Percentiles rank a stretch among this genome's conserved stretches.
These are phyloP conservation scores for Myopa tessellatipennis DNA, from an alignment of 2,888 invertebrate genomes.

Conservation along the genomic window DNA sequence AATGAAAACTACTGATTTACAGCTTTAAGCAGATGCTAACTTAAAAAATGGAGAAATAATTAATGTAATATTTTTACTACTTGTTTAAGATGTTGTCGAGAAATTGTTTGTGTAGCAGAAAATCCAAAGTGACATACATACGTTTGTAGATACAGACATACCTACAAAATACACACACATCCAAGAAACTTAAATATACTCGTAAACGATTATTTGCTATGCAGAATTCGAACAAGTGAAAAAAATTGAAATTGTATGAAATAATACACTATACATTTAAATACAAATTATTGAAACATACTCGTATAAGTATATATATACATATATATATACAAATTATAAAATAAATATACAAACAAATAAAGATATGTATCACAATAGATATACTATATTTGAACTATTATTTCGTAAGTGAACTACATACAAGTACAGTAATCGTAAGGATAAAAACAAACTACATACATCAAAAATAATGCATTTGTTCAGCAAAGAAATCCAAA, in stretches of 20 bases:
- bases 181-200: background rate
- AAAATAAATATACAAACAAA: slow-evolving; percentile 35
- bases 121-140: background rate
- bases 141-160: slow-evolving; percentile 14
- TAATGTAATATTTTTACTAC: background rate
- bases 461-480: slow-evolving; percentile 15
- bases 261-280: slow-evolving; percentile 1
- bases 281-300: slow-evolving; percentile 6
- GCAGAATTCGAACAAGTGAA: background rate
- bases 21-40: slow-evolving; percentile 12
- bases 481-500: slow-evolving; percentile 42
- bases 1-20: slow-evolving; percentile 5
- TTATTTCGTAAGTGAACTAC: slow-evolving; percentile 5
- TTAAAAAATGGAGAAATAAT: background rate
- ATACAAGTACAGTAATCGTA: slow-evolving; percentile 27
- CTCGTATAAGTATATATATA: slow-evolving; percentile 24
- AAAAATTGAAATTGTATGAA: slow-evolving; percentile 20
- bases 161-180: slow-evolving; percentile 6
- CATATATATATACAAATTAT: slow-evolving; percentile 13
- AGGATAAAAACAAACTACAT: slow-evolving; percentile 9
- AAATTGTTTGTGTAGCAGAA: background rate
- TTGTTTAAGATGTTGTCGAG: background rate
- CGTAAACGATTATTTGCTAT: background rate
- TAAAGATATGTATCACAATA: slow-evolving; percentile 10
- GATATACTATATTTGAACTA: slow-evolving; percentile 16